phyloP scores from a whole-genome alignment of 2,888 invertebrate genomes.

The Synanthedon myopaeformis region DNA sequence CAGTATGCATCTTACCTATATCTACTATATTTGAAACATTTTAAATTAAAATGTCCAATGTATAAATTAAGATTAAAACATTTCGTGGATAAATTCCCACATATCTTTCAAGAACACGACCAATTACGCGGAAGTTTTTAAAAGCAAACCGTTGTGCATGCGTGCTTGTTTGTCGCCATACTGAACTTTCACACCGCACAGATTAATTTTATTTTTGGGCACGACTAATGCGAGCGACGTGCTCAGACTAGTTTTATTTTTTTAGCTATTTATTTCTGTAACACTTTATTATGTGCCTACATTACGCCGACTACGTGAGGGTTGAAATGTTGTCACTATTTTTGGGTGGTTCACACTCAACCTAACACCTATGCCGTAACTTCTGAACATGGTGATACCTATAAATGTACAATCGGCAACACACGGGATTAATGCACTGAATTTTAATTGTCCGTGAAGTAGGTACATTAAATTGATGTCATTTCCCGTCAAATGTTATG shows the following conservation, averaged over 20 bases:
- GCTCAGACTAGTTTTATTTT: slow-evolving; percentile 45
- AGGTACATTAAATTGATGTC: background rate
- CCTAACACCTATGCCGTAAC: slow-evolving; percentile 3
- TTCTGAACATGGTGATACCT: background rate
- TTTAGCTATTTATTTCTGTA: slow-evolving; percentile 52
- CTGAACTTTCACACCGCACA: slow-evolving; percentile 59
- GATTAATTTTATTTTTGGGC: slow-evolving; percentile 62
- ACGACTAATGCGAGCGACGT: slow-evolving; percentile 43
- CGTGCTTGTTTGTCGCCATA: slow-evolving; percentile 41
- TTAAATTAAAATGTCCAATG: too few relatives aligned
- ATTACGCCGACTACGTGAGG: slow-evolving; percentile 45
- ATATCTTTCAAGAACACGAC: slow-evolving; percentile 29
- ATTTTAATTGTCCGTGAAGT: background rate
- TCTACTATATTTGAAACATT: too few relatives aligned
- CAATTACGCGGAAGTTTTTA: slow-evolving; percentile 40
- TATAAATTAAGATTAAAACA: background rate
- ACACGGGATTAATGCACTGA: background rate
- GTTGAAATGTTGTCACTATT: slow-evolving; percentile 25
- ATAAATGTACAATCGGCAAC: background rate
- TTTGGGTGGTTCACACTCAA: slow-evolving; percentile 14
- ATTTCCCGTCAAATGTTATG: too few relatives aligned
- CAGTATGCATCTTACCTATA: too few relatives aligned
- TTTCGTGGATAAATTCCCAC: slow-evolving; percentile 20
- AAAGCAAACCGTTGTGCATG: slow-evolving; percentile 28
- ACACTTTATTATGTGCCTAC: slow-evolving; percentile 49